Evolutionary conservation across 92 coral and sea anemone genomes (phyloP).

Genomic region (Parazoanthus atlanticus): DNA sequence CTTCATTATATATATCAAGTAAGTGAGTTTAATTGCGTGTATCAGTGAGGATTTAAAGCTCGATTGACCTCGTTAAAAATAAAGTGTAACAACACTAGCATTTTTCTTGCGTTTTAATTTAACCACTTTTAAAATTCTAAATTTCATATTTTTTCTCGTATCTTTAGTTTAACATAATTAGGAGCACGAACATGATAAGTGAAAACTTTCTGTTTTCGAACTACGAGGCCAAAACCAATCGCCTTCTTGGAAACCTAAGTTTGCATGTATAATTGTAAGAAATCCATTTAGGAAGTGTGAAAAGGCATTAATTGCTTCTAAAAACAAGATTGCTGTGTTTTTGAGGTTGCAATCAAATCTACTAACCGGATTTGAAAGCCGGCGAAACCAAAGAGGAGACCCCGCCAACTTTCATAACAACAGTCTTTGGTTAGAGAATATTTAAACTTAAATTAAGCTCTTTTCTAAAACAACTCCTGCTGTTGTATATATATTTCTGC

Average conservation of each 20-base stretch:
- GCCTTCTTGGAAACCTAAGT: neutral
- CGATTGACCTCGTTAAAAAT: neutral
- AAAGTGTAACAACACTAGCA: neutral
- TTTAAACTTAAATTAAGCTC: neutral
- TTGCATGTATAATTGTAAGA: neutral
- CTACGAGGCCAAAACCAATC: neutral
- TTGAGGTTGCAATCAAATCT: neutral
- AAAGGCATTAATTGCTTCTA: neutral
- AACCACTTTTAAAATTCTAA: neutral
- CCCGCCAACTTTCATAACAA: neutral
- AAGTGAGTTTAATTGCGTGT: neutral
- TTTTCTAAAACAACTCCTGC: neutral
- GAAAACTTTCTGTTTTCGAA: neutral
- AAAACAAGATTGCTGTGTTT: neutral
- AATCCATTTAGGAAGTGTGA: neutral
- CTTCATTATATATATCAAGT: neutral
- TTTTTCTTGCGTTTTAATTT: neutral
- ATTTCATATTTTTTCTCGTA: too few relatives aligned
- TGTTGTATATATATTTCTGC: neutral
- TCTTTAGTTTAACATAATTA: neutral
- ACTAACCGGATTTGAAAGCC: neutral
- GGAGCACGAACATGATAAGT: neutral
- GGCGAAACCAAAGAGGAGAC: neutral
- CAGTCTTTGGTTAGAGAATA: neutral
- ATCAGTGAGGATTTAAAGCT: neutral